These are phyloP conservation scores for Mus caroli DNA, from an alignment of 2,797 vertebrate genomes.

Conservation along the genomic window DNA sequence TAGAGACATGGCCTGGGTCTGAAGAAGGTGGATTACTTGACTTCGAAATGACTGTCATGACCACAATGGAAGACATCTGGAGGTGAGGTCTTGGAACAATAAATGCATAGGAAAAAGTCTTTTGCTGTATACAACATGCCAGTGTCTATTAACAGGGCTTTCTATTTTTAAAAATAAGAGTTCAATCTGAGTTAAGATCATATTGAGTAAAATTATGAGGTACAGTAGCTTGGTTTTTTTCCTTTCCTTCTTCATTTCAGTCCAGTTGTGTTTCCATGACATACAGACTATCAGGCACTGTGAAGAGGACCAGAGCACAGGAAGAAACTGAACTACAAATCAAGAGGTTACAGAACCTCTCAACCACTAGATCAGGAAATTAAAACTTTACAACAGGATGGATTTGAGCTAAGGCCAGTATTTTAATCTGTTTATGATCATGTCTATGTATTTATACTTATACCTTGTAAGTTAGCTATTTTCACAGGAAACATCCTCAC, in stretches of 20 bases:
- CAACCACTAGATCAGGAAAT: background rate
- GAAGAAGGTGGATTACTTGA: background rate
- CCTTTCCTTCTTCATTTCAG: background rate
- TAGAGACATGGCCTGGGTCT: background rate
- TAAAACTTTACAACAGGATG: constrained; percentile 10
- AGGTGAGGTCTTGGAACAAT: background rate
- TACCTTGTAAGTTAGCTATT: constrained; percentile 14
- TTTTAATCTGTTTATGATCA: background rate
- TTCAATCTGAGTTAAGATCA: background rate
- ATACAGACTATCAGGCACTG: background rate
- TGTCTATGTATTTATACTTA: background rate
- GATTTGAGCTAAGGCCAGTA: background rate
- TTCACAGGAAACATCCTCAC: background rate
- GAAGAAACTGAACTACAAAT: background rate
- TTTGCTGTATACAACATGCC: background rate
- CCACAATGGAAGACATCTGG: background rate
- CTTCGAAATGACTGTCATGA: background rate
- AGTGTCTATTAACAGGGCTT: background rate
- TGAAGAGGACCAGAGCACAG: background rate
- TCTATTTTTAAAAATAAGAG: background rate
- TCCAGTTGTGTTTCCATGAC: background rate
- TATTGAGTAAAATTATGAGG: background rate
- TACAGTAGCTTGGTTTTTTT: background rate
- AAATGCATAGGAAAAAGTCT: background rate
- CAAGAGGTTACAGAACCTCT: background rate